Evolutionary conservation across 2,888 invertebrate genomes (phyloP).

Genomic region (Pharmacophagus antenor): DNA sequence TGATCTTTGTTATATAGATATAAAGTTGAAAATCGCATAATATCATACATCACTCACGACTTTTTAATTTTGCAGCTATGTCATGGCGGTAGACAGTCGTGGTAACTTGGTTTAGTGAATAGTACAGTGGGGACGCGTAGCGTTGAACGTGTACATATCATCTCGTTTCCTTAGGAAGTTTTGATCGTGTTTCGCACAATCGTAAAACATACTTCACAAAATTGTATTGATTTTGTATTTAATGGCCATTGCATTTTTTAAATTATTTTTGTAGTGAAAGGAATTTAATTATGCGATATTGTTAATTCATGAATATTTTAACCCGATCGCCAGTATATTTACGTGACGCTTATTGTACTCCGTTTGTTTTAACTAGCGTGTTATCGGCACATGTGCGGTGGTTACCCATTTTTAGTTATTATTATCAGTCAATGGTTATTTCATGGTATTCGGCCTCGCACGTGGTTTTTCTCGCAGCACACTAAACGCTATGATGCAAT

Average conservation of each 20-base stretch:
- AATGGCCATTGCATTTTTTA: constrained; percentile 10
- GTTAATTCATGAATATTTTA: constrained; percentile 57
- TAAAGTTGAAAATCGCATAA: constrained; percentile 35
- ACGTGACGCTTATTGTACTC: constrained; percentile 35
- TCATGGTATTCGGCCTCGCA: constrained; percentile 49
- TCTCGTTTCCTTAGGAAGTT: constrained; percentile 44
- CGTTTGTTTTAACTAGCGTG: constrained; percentile 42
- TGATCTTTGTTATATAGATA: constrained; percentile 34
- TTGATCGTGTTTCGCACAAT: constrained; percentile 47
- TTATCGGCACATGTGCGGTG: constrained; percentile 52
- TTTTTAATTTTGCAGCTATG: constrained; percentile 49
- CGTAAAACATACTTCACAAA: constrained; percentile 17
- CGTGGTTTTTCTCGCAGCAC: constrained; percentile 45
- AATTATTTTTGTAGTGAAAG: not conserved
- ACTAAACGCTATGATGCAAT: constrained; percentile 69
- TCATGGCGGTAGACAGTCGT: constrained; percentile 59
- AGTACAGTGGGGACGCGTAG: constrained; percentile 60
- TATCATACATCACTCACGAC: constrained; percentile 41
- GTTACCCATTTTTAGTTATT: constrained; percentile 39
- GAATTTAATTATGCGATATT: constrained; percentile 30
- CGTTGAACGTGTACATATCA: constrained; percentile 50
- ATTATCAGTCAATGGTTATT: constrained; percentile 55
- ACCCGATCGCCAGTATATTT: constrained; percentile 49
- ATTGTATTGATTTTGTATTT: constrained; percentile 4
- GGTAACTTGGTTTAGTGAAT: constrained; percentile 64